Conservation (phyloP, 2,113 vertebrate species). For the Chlamydotis undulata region DNA sequence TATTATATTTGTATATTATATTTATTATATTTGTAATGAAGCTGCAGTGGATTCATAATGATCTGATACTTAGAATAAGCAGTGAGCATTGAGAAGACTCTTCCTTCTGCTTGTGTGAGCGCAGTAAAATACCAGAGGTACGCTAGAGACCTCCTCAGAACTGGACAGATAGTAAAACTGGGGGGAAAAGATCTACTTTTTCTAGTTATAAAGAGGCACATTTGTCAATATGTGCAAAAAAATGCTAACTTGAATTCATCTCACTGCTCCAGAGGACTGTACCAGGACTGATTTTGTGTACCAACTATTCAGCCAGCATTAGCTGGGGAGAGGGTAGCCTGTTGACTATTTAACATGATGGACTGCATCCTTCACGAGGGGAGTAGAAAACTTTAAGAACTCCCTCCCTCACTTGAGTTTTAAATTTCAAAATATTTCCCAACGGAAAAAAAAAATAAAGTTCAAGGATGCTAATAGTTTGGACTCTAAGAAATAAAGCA, state of each 20-base stretch:
- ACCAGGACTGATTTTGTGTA: neutral
- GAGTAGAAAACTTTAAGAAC: neutral
- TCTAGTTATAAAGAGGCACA: neutral
- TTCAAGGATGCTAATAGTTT: neutral
- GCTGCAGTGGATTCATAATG: neutral
- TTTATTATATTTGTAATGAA: neutral
- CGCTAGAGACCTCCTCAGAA: neutral
- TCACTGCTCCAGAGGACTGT: rapidly evolving
- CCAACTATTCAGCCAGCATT: neutral
- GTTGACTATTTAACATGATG: neutral
- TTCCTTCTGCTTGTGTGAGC: neutral
- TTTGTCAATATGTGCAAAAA: neutral
- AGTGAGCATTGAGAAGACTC: neutral
- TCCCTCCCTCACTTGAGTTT: neutral
- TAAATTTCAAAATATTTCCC: neutral
- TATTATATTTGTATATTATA: neutral
- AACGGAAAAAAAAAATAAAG: neutral
- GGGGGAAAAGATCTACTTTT: neutral
- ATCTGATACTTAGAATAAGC: neutral
- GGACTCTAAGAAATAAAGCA: neutral
- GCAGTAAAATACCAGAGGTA: neutral
- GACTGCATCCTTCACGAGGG: neutral
- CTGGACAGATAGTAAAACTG: neutral
- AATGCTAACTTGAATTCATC: neutral
- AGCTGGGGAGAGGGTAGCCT: neutral